Conservation (phyloP, 2,113 vertebrate genomes). For the Cyanoliseus patagonus region DNA sequence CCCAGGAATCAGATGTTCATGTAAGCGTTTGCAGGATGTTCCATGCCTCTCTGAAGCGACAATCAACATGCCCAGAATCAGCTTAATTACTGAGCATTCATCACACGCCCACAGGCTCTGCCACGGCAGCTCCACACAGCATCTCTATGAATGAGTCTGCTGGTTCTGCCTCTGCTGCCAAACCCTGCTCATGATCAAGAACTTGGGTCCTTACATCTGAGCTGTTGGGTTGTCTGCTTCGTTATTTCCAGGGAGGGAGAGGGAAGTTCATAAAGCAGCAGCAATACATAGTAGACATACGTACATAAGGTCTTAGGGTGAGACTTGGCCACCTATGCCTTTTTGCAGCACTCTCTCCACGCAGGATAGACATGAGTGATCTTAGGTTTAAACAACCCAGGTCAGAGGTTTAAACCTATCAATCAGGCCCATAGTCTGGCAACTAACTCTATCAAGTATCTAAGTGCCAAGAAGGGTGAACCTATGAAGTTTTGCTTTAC, state of each 20-base stretch:
- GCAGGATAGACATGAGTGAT: background rate
- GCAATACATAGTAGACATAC: background rate
- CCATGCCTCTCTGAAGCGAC: slow-evolving; percentile 28
- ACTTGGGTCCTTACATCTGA: background rate
- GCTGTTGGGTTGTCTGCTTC: background rate
- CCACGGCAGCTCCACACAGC: background rate
- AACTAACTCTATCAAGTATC: background rate
- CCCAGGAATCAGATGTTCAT: slow-evolving; percentile 41
- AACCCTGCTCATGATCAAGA: background rate
- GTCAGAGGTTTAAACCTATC: background rate
- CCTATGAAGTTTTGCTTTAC: background rate
- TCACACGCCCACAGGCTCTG: background rate
- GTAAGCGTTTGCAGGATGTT: slow-evolving; percentile 38
- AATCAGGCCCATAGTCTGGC: background rate
- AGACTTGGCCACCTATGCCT: background rate
- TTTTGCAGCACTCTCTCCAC: background rate
- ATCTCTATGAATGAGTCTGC: slow-evolving; percentile 3
- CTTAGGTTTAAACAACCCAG: background rate
- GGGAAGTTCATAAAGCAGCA: background rate
- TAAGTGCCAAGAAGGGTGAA: background rate
- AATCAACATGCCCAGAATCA: slow-evolving; percentile 27
- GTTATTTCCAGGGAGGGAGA: background rate
- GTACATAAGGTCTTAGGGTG: background rate
- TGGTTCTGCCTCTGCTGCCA: background rate
- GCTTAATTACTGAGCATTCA: slow-evolving; percentile 53